Percentiles rank a stretch among this genome's conserved stretches.
These are phyloP conservation scores for Iselma pallidipennis DNA, from an alignment of 2,888 invertebrate genomes.

Conservation along the genomic window DNA sequence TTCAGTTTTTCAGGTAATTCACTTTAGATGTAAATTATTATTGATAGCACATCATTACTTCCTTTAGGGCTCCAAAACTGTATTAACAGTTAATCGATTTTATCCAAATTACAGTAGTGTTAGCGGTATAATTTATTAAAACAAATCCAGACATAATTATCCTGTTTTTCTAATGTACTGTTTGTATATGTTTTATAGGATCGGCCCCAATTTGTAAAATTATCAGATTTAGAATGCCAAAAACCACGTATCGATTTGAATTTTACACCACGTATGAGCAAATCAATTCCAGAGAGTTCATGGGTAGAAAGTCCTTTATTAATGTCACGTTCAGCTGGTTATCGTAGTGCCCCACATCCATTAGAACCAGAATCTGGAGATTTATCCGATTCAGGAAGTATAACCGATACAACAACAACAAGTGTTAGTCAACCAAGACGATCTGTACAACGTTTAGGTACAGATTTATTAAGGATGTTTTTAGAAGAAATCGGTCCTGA, in stretches of 20 bases:
- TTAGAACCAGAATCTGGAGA: slow-evolving; percentile 49
- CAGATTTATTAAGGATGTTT: slow-evolving; percentile 89
- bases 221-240: slow-evolving; percentile 79
- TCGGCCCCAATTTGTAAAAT: slow-evolving; percentile 63
- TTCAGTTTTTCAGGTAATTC: too few species aligned
- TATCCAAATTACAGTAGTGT: not conserved
- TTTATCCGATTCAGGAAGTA: slow-evolving; percentile 41
- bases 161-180: too few species aligned
- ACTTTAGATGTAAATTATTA: too few species aligned
- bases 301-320: slow-evolving; percentile 67
- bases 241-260: slow-evolving; percentile 59
- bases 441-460: slow-evolving; percentile 65
- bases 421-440: slow-evolving; percentile 58
- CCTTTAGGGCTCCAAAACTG: not conserved
- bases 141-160: too few species aligned
- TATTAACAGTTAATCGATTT: slow-evolving; percentile 2
- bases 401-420: slow-evolving; percentile 28
- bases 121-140: not conserved
- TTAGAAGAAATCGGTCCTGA: slow-evolving; percentile 89
- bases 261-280: slow-evolving; percentile 64
- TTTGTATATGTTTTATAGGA: slow-evolving; percentile 23
- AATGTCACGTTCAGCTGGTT: slow-evolving; percentile 67
- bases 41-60: not conserved
- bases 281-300: slow-evolving; percentile 70
- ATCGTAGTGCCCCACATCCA: slow-evolving; percentile 51